These are phyloP conservation scores for Heliconius sara DNA, from an alignment of 2,888 invertebrate species.

Conservation along the genomic window DNA sequence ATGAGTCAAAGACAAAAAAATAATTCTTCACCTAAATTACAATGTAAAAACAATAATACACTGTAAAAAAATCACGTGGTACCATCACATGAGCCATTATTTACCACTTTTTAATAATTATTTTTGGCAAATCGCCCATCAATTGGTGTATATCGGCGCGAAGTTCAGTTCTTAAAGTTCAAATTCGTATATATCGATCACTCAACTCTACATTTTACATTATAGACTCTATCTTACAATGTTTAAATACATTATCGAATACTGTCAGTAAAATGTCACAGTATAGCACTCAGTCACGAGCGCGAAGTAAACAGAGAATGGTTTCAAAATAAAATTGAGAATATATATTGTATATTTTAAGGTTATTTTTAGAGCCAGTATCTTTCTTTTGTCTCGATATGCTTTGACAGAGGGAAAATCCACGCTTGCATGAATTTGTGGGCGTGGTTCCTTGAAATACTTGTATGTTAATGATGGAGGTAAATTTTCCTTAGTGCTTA, in stretches of 20 bases:
- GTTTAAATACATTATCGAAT: not conserved
- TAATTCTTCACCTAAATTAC: not conserved
- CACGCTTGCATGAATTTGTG: constrained; percentile 4
- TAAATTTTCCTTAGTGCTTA: not conserved
- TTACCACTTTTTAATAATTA: constrained; percentile 1
- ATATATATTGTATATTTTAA: not conserved
- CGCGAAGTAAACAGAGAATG: constrained; percentile 17
- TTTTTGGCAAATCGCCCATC: constrained; percentile 35
- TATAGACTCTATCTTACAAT: not conserved
- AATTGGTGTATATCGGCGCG: not conserved
- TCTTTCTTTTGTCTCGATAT: constrained; percentile 16
- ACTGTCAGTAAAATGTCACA: not conserved
- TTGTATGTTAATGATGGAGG: not conserved
- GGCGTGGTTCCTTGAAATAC: constrained; percentile 22
- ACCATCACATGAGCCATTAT: constrained; percentile 24
- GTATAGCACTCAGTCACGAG: constrained; percentile 26
- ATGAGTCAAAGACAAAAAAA: not conserved
- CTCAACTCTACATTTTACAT: not conserved
- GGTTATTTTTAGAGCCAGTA: constrained; percentile 6
- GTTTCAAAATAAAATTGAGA: constrained; percentile 14
- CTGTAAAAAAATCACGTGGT: constrained; percentile 28
- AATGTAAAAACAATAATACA: not conserved
- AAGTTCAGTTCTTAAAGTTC: constrained; percentile 14
- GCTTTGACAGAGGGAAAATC: constrained; percentile 7
- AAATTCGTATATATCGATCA: not conserved